A percentile compares a stretch with the other conserved stretches of the same genome.
These are phyloP conservation scores for Takifugu ocellatus DNA, from an alignment of 2,797 vertebrate genomes.

Conservation along the genomic window DNA sequence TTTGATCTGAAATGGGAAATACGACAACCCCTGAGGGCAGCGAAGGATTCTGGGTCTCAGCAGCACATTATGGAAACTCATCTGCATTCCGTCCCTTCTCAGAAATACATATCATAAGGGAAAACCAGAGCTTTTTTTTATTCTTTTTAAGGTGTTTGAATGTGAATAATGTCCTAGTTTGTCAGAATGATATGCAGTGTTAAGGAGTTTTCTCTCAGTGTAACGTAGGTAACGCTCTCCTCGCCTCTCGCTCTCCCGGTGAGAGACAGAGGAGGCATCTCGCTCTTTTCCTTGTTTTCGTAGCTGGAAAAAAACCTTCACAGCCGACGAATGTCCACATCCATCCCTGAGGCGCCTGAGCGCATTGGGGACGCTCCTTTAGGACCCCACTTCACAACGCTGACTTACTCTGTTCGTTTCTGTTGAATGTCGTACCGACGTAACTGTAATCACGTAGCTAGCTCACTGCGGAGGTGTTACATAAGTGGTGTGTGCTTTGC, in stretches of 20 bases:
- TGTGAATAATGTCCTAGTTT: constrained; percentile 56
- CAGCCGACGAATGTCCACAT: constrained; percentile 69
- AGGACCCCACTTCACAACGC: constrained; percentile 47
- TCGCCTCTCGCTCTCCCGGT: constrained; percentile 55
- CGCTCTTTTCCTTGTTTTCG: constrained; percentile 23
- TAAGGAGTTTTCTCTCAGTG: constrained; percentile 53
- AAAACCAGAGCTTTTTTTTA: constrained; percentile 48
- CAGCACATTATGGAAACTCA: constrained; percentile 22
- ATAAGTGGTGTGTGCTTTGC: constrained; percentile 62
- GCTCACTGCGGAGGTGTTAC: constrained; percentile 63
- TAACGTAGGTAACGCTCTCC: constrained; percentile 29
- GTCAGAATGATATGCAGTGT: constrained; percentile 63
- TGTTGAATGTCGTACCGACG: constrained; percentile 64
- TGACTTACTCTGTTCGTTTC: constrained; percentile 57
- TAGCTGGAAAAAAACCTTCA: constrained; percentile 51
- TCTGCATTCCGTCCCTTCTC: constrained; percentile 38
- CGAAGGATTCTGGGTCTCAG: constrained; percentile 39
- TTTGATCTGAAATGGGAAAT: background rate
- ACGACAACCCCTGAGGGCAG: constrained; percentile 13
- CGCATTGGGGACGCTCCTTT: constrained; percentile 41
- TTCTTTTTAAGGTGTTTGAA: constrained; percentile 53
- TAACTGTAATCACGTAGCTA: constrained; percentile 65
- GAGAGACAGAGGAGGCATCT: constrained; percentile 48
- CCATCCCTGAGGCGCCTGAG: constrained; percentile 18
- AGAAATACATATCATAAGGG: constrained; percentile 66